A percentile compares a stretch with the other conserved stretches of the same genome.
Evolutionary conservation across 2,113 vertebrate species (phyloP).

Genomic region (Psittacara wagleri): DNA sequence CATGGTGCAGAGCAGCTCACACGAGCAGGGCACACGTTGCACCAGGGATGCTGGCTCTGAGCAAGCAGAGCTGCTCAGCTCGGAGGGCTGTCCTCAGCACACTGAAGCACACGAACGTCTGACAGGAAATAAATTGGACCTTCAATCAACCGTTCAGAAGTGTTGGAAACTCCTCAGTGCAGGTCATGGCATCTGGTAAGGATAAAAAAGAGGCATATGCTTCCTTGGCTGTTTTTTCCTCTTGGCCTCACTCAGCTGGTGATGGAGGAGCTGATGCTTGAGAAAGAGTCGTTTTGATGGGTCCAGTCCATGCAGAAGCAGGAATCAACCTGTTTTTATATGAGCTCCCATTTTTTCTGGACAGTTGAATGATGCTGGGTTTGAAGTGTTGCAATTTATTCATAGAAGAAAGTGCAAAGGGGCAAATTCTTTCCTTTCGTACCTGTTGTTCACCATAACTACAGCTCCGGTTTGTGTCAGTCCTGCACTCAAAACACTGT

Average conservation of each 20-base stretch:
- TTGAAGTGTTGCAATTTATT: background rate
- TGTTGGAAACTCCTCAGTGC: background rate
- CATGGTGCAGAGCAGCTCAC: background rate
- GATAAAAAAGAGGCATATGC: background rate
- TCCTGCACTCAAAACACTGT: background rate
- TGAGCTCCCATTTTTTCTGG: background rate
- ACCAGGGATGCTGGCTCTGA: background rate
- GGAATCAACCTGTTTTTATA: background rate
- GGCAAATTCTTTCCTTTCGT: background rate
- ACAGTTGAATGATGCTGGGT: background rate
- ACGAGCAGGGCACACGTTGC: background rate
- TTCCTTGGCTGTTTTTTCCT: background rate
- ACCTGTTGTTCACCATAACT: background rate
- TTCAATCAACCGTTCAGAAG: slow-evolving; percentile 49
- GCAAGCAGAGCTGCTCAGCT: background rate
- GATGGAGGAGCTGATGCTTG: background rate
- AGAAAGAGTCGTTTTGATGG: background rate
- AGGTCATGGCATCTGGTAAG: slow-evolving; percentile 17
- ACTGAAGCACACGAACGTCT: background rate
- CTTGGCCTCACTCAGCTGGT: background rate
- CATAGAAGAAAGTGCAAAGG: background rate
- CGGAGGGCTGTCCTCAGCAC: background rate
- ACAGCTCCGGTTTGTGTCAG: background rate
- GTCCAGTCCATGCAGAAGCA: background rate
- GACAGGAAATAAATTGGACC: slow-evolving; percentile 55